Evolutionary conservation across 2,113 vertebrate genomes (phyloP), one percentile per base, ranked within the genome.

Genomic region (Myiozetetes cayanensis): DNA sequence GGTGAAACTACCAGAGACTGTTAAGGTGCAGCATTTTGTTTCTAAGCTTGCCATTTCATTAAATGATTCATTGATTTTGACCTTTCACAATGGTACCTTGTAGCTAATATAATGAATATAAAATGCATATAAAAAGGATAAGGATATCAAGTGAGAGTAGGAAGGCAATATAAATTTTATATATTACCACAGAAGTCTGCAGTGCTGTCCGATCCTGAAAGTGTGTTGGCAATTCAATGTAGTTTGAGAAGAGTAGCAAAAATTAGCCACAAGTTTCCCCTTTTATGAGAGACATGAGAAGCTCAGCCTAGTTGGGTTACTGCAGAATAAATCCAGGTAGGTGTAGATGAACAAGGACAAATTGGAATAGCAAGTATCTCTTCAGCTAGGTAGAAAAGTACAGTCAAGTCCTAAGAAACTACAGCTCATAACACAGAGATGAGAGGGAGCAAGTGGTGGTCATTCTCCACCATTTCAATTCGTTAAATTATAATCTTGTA

Each of bases 31-130:
- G 31, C 6, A 73, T 82, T 93, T 95, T 0, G 0, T 91, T n/a
- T 71, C 41, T 87, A 31, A 62, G 52, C 88, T 93, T 94, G 82
- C 50, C 46, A 53, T 74, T 72, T 39, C 46, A 59, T 93, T 96
- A 94, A 96, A 89, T 94, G 91, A 91, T 87, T 93, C 49, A 94
- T 91, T 91, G 58, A 85, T 79, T 89, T 63, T 93, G 94, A 90
- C 94, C 87, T 95, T 94, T 94, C 79, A 91, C 89, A 89, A 53
- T 25, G 59, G 59, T 88, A 81, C 62, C 16, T 72, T 85, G 80
- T 82, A 68, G 71, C n/a, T 89, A 91, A 81, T 44, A 56, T 65
- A 89, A 91, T 85, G 63, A 90, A 70, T 93, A 67, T 79, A 49
- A 95, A 85, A 78, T 50, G 44, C 24, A 59, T 91, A 81, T 79